Conservation (phyloP, 2,113 vertebrate genomes). For the Tragelaphus buxtoni region DNA sequence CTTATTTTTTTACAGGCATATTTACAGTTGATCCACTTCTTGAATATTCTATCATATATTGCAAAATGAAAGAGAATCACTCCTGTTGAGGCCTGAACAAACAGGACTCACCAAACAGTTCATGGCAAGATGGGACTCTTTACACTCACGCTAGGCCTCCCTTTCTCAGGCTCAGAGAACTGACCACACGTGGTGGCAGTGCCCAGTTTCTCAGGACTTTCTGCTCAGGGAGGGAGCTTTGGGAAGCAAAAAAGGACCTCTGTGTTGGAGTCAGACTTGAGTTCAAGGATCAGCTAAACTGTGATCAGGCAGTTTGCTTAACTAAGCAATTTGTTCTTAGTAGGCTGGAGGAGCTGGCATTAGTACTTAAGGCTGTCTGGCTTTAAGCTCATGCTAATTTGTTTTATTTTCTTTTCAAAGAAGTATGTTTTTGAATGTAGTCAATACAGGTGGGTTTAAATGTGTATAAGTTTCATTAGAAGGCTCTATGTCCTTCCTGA, state of each 20-base stretch:
- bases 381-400: neutral
- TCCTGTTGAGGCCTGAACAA: neutral
- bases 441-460: neutral
- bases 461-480: neutral
- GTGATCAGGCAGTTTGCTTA: neutral
- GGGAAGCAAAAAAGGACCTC: neutral
- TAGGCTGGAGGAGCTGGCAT: neutral
- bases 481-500: neutral
- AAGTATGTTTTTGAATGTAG: neutral
- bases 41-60: neutral
- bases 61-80: neutral
- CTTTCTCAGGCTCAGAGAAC: neutral
- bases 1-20: neutral
- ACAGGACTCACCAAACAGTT: neutral
- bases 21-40: neutral
- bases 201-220: too few species aligned
- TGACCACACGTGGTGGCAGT: accelerated
- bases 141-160: neutral
- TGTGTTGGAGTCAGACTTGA: accelerated
- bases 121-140: neutral
- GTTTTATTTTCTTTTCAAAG: neutral
- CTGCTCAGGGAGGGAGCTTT: neutral
- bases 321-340: neutral
- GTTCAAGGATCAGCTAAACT: neutral
- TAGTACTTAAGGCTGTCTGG: neutral